Conservation (phyloP, 2,113 vertebrate genomes). For the Pandion haliaetus region DNA sequence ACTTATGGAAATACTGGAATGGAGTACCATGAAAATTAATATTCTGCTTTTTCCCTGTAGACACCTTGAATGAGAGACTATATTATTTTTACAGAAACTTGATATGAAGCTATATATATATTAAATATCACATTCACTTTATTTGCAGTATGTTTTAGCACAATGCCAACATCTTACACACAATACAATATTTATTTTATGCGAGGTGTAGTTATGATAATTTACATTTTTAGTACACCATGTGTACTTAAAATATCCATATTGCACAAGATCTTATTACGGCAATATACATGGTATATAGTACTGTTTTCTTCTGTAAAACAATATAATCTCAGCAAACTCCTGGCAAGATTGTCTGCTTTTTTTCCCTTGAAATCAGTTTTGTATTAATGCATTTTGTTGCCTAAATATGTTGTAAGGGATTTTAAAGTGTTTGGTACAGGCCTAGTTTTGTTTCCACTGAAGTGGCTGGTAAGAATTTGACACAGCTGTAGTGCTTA, state of each 20-base stretch:
- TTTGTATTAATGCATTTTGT: not conserved
- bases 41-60: constrained; percentile 72
- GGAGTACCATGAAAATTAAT: constrained; percentile 70
- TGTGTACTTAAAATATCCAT: constrained; percentile 58
- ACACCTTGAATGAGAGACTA: constrained; percentile 46
- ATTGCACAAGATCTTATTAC: constrained; percentile 25
- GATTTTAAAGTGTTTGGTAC: not conserved
- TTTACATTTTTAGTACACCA: constrained; percentile 49
- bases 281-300: not conserved
- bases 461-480: not conserved
- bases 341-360: not conserved
- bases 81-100: constrained; percentile 71
- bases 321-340: not conserved
- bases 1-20: constrained; percentile 67
- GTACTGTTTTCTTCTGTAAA: constrained; percentile 10
- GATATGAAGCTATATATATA: constrained; percentile 62
- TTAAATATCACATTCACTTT: constrained; percentile 65
- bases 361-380: not conserved
- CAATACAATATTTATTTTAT: constrained; percentile 66
- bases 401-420: not conserved
- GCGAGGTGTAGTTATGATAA: constrained; percentile 40
- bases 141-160: constrained; percentile 69
- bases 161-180: constrained; percentile 57
- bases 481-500: not conserved
- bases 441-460: not conserved